Percentiles rank a stretch among this genome's conserved stretches.
Conservation (phyloP, 2,113 vertebrate genomes). For the Planiliza haematocheilus region DNA sequence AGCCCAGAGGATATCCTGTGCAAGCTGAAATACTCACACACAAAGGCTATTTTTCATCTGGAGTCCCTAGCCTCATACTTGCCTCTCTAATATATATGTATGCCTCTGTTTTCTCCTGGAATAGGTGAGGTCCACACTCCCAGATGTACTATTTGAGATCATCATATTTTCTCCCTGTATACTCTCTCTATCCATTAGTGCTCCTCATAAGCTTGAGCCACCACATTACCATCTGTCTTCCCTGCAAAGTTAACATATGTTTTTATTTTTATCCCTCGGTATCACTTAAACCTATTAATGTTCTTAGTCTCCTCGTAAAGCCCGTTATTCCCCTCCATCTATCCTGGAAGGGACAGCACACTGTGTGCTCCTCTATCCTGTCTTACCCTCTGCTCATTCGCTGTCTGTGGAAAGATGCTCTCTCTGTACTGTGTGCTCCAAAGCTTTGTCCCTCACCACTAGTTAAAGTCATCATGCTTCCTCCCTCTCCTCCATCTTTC, state of each 20-base stretch:
- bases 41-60: slow-evolving; percentile 56
- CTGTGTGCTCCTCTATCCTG: slow-evolving; percentile 29
- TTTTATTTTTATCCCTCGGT: slow-evolving; percentile 66
- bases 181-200: slow-evolving; percentile 65
- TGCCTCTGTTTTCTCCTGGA: slow-evolving; percentile 26
- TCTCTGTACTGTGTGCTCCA: slow-evolving; percentile 30
- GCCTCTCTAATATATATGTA: slow-evolving; percentile 54
- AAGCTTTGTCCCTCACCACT: slow-evolving; percentile 62
- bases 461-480: slow-evolving; percentile 79
- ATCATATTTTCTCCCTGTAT: slow-evolving; percentile 61
- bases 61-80: slow-evolving; percentile 43
- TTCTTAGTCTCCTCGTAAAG: slow-evolving; percentile 58
- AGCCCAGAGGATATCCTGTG: slow-evolving; percentile 47
- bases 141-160: slow-evolving; percentile 66
- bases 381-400: slow-evolving; percentile 46
- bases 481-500: slow-evolving; percentile 61
- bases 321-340: slow-evolving; percentile 54
- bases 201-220: slow-evolving; percentile 37
- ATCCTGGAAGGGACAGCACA: slow-evolving; percentile 47
- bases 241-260: slow-evolving; percentile 62
- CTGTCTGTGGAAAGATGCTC: slow-evolving; percentile 39
- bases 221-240: slow-evolving; percentile 63
- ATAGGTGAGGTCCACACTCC: slow-evolving; percentile 55
- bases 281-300: slow-evolving; percentile 68
- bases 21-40: slow-evolving; percentile 24